Evolutionary conservation across 2,113 vertebrate species (phyloP).

Genomic region (Condylura cristata): DNA sequence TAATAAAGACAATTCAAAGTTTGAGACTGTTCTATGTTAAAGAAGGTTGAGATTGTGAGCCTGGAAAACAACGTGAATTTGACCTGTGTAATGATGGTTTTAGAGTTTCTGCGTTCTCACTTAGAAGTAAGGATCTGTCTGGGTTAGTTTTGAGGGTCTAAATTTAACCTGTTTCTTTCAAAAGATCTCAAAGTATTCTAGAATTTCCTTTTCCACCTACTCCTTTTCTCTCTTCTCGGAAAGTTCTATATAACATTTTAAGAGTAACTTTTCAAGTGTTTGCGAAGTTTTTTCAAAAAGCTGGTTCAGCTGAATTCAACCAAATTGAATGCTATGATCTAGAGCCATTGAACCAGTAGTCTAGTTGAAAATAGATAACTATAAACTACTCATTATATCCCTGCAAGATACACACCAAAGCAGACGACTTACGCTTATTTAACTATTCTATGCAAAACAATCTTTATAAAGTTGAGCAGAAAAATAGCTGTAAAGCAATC

Average conservation of each 20-base stretch:
- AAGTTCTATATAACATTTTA: slow-evolving; percentile 2
- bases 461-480: not conserved
- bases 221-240: not conserved
- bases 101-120: not conserved
- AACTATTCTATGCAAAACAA: not conserved
- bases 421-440: not conserved
- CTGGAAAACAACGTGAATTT: not conserved
- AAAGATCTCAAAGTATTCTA: slow-evolving; percentile 20
- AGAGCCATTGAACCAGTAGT: not conserved
- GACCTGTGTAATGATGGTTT: not conserved
- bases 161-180: not conserved
- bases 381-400: not conserved
- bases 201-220: not conserved
- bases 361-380: not conserved
- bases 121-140: not conserved
- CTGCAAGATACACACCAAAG: not conserved
- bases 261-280: not conserved
- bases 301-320: not conserved
- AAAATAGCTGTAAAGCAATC: slow-evolving; percentile 6
- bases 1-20: not conserved
- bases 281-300: slow-evolving; percentile 33
- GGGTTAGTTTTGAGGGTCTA: slow-evolving; percentile 14
- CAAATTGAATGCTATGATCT: not conserved
- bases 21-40: not conserved
- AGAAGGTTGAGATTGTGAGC: not conserved